A percentile compares a stretch with the other conserved stretches of the same genome.
These are phyloP conservation scores for Sebastes variabilis DNA, from an alignment of 2,797 vertebrate genomes.

Conservation along the genomic window DNA sequence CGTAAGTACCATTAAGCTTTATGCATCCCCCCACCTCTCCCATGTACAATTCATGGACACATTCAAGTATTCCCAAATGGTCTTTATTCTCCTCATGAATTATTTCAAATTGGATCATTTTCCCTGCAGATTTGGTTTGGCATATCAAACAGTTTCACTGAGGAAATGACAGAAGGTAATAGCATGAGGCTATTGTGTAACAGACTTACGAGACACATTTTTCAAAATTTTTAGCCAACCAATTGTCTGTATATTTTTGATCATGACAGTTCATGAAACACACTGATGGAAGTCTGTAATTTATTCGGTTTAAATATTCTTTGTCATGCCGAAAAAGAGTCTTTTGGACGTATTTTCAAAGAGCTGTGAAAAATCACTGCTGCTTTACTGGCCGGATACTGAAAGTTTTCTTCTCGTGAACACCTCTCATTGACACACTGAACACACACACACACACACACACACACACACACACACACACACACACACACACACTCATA, in stretches of 20 bases:
- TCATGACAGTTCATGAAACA: constrained; percentile 14
- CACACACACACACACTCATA: constrained; percentile 22
- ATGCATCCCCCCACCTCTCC: background rate
- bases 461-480: constrained; percentile 1
- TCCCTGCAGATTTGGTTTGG: constrained; percentile 32
- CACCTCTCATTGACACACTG: constrained; percentile 29
- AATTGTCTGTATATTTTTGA: constrained; percentile 26
- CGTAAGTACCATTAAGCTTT: constrained; percentile 81
- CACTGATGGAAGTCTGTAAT: constrained; percentile 1
- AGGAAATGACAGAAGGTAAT: constrained; percentile 25
- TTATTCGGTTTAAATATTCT: constrained; percentile 24
- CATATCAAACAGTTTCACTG: constrained; percentile 19
- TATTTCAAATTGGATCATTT: constrained; percentile 26
- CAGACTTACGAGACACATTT: constrained; percentile 28
- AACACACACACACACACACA: constrained; percentile 21
- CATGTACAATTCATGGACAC: constrained; percentile 40
- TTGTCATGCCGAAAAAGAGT: background rate
- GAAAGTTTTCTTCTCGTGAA: constrained; percentile 7
- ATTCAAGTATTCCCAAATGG: constrained; percentile 5
- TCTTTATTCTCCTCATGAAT: constrained; percentile 40
- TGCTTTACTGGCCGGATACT: constrained; percentile 17
- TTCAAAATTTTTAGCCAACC: background rate
- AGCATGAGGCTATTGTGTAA: constrained; percentile 1
- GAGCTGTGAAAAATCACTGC: constrained; percentile 22
- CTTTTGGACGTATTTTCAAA: constrained; percentile 38